A percentile compares a stretch with the other conserved stretches of the same genome.
These are phyloP conservation scores for Heliconius hewitsoni DNA, from an alignment of 1,140 invertebrate genomes.

Conservation along the genomic window DNA sequence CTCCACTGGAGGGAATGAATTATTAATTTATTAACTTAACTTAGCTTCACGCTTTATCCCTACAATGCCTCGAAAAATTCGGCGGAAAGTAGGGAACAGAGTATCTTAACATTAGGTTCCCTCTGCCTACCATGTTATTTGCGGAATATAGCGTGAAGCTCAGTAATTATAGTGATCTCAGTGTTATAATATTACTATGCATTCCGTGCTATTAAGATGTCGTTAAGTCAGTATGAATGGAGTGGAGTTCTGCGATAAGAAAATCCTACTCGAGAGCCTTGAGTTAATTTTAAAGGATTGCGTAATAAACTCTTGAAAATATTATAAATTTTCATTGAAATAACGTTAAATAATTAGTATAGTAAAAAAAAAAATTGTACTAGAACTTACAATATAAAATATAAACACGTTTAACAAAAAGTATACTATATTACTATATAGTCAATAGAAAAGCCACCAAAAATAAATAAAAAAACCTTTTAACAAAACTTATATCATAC, in stretches of 20 bases:
- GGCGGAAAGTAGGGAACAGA: too few species aligned
- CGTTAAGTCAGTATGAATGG: conserved; percentile 8
- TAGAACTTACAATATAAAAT: not conserved
- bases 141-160: too few species aligned
- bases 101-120: too few species aligned
- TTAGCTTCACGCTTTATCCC: too few species aligned
- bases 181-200: not conserved
- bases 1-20: too few species aligned
- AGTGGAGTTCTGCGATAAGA: conserved; percentile 7
- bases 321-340: not conserved
- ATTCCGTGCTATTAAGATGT: not conserved
- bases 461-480: not conserved
- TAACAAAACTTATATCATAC: not conserved
- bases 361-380: not conserved
- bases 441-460: not conserved
- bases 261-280: not conserved
- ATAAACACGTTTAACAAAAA: not conserved
- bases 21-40: too few species aligned
- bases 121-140: too few species aligned
- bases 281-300: conserved; percentile 1
- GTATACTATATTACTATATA: not conserved
- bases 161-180: not conserved
- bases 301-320: not conserved
- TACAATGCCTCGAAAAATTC: too few species aligned
- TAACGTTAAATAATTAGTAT: not conserved